Evolutionary conservation across 2,888 invertebrate species (phyloP), one percentile per base, ranked within the genome.

Genomic region (Drosophila helvetica): DNA sequence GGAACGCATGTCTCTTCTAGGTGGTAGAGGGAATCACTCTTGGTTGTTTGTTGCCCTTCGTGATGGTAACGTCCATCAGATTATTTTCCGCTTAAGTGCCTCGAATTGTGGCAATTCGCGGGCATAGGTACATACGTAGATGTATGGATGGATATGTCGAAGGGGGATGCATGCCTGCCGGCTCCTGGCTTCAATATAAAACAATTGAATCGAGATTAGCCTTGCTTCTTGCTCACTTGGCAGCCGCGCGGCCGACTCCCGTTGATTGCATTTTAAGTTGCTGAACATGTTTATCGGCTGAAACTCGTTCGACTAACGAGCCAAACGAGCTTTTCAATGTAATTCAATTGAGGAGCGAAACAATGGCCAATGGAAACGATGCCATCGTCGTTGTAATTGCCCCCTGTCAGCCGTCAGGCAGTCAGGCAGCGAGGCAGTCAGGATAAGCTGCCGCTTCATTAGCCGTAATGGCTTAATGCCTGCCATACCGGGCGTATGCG

Each of bases 211-310:
- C 50, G 51, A 38, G 56, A 52, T 56, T 50, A 71, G 56, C 43
- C 18, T n/a, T 6, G n/a, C n/a, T 38, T 38, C n/a, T 38, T 38
- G 38, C 38, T n/a, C 38, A 38, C 38, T 38, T 45, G 52, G 46
- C 38, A 48, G 9, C 18, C 30, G 9, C 15, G n/a, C n/a, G n/a
- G n/a, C n/a, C n/a, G 38, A 33, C 50, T 52, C 54, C 30, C 72
- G 72, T 75, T 88, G 84, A 85, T 88, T 80, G 88, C 74, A 74
- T 77, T 86, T 85, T 88, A 84, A 85, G 77, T 74, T 74, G 73
- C 54, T 79, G 74, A 66, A 71, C 65, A 57, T 77, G 80, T 83
- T 79, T 77, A 83, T 75, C 58, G 46, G 68, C 50, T 54, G 52
- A 45, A 33, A 17, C 53, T 30, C 45, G 45, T 67, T 68, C 58